Conservation (phyloP, 2,888 invertebrate genomes). For the Melipona beecheii region DNA sequence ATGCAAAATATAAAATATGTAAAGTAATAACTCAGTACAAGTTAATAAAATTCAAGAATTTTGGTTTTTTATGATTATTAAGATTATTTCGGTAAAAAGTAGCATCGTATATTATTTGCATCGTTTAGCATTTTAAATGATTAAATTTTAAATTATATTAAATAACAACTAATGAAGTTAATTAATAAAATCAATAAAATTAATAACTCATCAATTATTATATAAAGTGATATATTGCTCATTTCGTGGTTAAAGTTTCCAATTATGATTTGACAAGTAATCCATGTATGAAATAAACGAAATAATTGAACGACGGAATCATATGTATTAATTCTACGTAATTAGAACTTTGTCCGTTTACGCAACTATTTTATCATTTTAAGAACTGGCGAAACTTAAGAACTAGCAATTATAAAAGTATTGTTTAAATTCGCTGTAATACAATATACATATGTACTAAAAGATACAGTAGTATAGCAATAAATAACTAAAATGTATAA, state of each 20-base stretch:
- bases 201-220: too few species aligned
- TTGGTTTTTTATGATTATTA: not conserved
- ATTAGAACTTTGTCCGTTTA: not conserved
- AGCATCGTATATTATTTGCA: too few species aligned
- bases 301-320: too few species aligned
- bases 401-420: not conserved
- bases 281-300: too few species aligned
- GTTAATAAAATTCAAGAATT: not conserved
- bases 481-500: not conserved
- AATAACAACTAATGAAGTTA: too few species aligned
- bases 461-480: not conserved
- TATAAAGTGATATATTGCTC: too few species aligned
- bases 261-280: too few species aligned
- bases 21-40: not conserved
- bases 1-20: not conserved
- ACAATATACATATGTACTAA: not conserved
- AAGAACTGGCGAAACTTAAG: not conserved
- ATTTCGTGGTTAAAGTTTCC: too few species aligned
- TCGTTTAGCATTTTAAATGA: too few species aligned
- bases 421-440: not conserved
- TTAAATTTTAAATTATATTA: too few species aligned
- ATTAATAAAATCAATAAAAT: too few species aligned
- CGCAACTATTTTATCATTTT: not conserved
- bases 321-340: not conserved
- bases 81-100: too few species aligned